A percentile compares a stretch with the other conserved stretches of the same genome.
Evolutionary conservation across 2,113 vertebrate species (phyloP).

Genomic region (Cottus gobio): DNA sequence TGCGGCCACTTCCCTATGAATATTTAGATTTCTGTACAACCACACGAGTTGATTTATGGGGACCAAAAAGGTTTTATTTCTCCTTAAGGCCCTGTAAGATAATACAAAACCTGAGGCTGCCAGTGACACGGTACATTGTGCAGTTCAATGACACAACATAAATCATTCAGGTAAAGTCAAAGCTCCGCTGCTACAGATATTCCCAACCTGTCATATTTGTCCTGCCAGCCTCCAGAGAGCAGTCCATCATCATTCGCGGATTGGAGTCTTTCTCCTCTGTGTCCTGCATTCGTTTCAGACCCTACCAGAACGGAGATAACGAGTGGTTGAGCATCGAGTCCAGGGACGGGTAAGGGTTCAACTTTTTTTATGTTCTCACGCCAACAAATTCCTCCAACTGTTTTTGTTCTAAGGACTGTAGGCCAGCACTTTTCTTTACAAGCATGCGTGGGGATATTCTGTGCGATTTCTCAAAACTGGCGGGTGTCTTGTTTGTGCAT

Average conservation of each 20-base stretch:
- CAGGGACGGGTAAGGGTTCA: slow-evolving; percentile 45
- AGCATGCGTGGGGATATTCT: background rate
- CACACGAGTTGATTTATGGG: background rate
- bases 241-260: slow-evolving; percentile 59
- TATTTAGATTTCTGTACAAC: background rate
- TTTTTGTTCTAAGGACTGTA: background rate
- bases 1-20: too few species aligned
- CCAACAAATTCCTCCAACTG: too few species aligned
- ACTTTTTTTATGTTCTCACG: background rate
- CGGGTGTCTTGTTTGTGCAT: background rate
- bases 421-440: background rate
- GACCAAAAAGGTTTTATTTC: background rate
- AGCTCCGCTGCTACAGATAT: background rate
- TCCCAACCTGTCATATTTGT: background rate
- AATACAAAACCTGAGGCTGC: background rate
- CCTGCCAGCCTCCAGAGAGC: slow-evolving; percentile 62
- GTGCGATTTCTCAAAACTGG: background rate
- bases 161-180: background rate
- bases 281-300: slow-evolving; percentile 79
- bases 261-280: slow-evolving; percentile 68
- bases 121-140: background rate
- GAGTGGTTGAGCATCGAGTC: slow-evolving; percentile 77
- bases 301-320: slow-evolving; percentile 48
- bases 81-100: background rate
- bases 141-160: background rate